Conservation (phyloP, 2,797 vertebrate genomes). For the Sphenopsis melanotis region DNA sequence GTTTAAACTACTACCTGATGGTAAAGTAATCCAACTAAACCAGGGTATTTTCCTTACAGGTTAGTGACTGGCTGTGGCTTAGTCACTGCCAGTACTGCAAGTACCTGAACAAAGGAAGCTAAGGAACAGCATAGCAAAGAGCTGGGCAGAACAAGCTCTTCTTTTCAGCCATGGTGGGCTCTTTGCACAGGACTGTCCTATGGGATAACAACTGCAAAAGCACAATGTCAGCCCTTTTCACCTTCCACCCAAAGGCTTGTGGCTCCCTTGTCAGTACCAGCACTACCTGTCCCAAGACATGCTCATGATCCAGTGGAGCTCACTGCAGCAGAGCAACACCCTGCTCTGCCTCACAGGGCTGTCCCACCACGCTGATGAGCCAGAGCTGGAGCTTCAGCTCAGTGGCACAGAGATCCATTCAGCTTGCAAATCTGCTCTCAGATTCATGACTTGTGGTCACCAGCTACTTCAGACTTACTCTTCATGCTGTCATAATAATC, state of each 20-base stretch:
- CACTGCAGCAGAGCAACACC: not conserved
- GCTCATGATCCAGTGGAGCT: not conserved
- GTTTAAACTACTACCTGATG: not conserved
- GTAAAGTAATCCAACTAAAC: not conserved
- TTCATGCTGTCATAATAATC: rapidly evolving
- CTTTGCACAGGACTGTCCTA: not conserved
- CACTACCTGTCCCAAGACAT: rapidly evolving
- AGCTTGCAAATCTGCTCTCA: not conserved
- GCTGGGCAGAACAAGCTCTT: not conserved
- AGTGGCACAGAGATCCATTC: rapidly evolving
- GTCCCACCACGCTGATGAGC: rapidly evolving
- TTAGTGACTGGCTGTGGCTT: not conserved
- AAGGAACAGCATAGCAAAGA: not conserved
- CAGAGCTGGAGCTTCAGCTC: not conserved
- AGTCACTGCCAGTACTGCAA: not conserved
- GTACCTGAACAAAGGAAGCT: not conserved
- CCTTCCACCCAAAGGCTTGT: not conserved
- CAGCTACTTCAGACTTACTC: not conserved
- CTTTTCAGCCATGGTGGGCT: rapidly evolving
- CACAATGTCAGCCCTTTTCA: not conserved
- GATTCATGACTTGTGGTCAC: not conserved
- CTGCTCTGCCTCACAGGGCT: not conserved
- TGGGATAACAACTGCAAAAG: not conserved
- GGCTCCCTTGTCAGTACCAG: not conserved
- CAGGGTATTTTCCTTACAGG: not conserved